A percentile compares a stretch with the other conserved stretches of the same genome.
Conservation (phyloP, 2,113 vertebrate genomes). For the Neogobius melanostomus region DNA sequence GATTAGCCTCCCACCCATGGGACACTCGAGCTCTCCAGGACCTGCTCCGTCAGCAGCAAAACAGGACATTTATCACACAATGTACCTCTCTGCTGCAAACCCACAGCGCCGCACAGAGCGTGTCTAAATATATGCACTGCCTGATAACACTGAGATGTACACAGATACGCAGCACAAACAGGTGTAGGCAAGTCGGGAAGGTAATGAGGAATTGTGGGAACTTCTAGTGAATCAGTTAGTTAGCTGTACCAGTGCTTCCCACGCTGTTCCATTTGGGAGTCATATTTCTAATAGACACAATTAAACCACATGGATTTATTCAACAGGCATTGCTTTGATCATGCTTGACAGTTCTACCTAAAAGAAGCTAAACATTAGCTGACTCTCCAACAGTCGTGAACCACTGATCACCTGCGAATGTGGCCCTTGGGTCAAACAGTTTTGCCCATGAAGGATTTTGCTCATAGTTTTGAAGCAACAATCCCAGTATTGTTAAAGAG, state of each 20-base stretch:
- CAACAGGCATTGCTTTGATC: too few species aligned
- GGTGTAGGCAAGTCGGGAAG: background rate
- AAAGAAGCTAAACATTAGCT: too few species aligned
- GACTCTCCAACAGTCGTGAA: too few species aligned
- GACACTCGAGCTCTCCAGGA: conserved; percentile 45
- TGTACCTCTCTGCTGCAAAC: conserved; percentile 29
- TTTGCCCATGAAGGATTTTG: too few species aligned
- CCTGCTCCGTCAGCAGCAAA: conserved; percentile 63
- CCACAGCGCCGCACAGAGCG: conserved; percentile 26
- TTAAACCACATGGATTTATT: too few species aligned
- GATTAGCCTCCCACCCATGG: conserved; percentile 54
- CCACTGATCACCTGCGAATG: too few species aligned
- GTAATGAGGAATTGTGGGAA: background rate
- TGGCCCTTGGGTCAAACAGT: too few species aligned
- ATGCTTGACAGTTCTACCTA: too few species aligned
- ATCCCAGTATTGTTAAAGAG: background rate
- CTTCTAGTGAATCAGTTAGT: background rate
- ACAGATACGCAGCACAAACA: conserved; percentile 20
- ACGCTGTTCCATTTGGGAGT: background rate
- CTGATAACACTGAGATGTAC: conserved; percentile 35
- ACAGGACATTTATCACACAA: conserved; percentile 68
- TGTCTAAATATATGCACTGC: conserved; percentile 12
- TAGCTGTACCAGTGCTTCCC: background rate
- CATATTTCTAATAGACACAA: background rate
- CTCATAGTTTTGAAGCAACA: background rate